These are phyloP conservation scores for Steinernema feltiae DNA, from an alignment of 1,140 invertebrate species.

Conservation along the genomic window DNA sequence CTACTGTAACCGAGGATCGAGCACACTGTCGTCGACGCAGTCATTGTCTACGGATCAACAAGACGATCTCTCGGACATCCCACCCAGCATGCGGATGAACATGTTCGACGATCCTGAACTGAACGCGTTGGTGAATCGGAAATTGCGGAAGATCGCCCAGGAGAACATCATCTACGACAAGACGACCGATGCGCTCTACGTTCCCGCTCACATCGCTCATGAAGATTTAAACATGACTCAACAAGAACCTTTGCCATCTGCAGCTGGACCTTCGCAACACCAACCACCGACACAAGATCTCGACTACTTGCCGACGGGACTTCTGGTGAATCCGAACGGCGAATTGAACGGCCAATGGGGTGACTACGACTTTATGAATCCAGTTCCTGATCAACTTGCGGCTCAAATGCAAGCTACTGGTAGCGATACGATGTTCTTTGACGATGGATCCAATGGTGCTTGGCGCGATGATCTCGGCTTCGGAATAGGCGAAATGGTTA, in stretches of 20 bases:
- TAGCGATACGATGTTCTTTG: too few relatives aligned
- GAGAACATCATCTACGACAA: neutral
- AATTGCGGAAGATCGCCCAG: neutral
- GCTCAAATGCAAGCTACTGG: too few relatives aligned
- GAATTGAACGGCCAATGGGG: neutral
- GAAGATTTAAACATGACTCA: neutral
- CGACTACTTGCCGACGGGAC: neutral
- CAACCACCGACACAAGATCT: neutral
- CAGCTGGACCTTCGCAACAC: neutral
- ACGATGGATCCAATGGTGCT: too few relatives aligned
- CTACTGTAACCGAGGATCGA: neutral
- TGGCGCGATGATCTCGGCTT: too few relatives aligned
- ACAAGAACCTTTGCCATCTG: neutral
- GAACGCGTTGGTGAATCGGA: neutral
- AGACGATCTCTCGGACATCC: neutral
- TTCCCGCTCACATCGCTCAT: neutral
- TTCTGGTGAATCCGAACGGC: neutral
- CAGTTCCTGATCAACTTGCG: too few relatives aligned
- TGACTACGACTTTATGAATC: neutral
- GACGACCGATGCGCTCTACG: neutral
- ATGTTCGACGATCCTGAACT: constrained; percentile 3
- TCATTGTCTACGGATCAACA: neutral
- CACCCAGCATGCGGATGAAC: neutral
- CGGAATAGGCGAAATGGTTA: too few relatives aligned
- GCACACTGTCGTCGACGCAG: neutral